Conservation (phyloP, 2,113 vertebrate genomes). For the Anas platyrhynchos region DNA sequence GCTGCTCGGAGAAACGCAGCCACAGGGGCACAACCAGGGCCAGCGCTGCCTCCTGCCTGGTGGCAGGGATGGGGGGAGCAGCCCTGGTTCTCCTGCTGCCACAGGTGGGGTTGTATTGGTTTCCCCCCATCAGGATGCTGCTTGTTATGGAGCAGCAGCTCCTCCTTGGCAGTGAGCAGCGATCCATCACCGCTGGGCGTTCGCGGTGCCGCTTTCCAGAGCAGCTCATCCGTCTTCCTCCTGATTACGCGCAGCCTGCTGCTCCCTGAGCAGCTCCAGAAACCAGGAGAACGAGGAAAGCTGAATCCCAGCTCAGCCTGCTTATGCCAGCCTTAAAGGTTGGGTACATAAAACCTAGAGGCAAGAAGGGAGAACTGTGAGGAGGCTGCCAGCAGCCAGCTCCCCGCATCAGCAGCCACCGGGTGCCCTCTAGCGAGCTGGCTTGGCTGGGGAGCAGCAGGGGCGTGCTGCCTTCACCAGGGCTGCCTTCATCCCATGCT, state of each 20-base stretch:
- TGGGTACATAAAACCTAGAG: fast-evolving
- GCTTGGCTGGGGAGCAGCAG: background rate
- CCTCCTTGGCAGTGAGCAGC: background rate
- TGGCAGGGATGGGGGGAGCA: background rate
- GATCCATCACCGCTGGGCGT: background rate
- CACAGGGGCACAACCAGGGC: background rate
- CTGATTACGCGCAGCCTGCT: background rate
- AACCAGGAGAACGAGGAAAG: background rate
- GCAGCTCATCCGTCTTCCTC: background rate
- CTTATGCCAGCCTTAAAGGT: background rate
- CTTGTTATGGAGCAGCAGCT: background rate
- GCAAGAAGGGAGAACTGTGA: background rate
- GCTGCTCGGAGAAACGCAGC: background rate
- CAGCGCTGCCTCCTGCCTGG: background rate
- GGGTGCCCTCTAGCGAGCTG: background rate
- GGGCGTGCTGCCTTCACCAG: background rate
- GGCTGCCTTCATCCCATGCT: background rate
- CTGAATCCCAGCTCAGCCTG: background rate
- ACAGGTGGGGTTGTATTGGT: background rate
- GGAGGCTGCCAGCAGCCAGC: background rate
- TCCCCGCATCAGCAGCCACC: fast-evolving
- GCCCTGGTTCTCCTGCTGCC: background rate
- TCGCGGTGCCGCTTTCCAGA: fast-evolving
- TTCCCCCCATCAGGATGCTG: background rate
- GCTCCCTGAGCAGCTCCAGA: background rate